Conservation (phyloP, 1,140 invertebrate species). For the Trypoxylus dichotomus region DNA sequence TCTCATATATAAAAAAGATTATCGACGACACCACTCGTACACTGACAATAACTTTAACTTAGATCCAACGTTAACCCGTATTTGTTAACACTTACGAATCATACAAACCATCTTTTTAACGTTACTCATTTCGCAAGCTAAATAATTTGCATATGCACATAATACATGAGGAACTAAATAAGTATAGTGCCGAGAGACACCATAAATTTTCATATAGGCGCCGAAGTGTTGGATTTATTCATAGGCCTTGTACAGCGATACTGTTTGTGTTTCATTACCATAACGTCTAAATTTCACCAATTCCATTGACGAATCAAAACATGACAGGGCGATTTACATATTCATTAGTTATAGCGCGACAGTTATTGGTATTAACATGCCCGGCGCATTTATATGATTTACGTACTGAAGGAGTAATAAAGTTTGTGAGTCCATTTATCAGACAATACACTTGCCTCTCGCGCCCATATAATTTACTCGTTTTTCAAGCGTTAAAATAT, state of each 20-base stretch:
- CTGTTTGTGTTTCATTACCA: slow-evolving; percentile 20
- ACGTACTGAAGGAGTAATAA: slow-evolving; percentile 15
- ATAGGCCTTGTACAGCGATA: slow-evolving; percentile 7
- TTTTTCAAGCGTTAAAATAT: not conserved
- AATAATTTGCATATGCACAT: not conserved
- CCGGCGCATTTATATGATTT: slow-evolving; percentile 13
- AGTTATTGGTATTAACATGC: slow-evolving; percentile 19
- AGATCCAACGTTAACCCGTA: no score
- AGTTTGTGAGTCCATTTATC: slow-evolving; percentile 8
- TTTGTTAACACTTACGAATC: no score
- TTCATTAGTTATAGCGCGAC: slow-evolving; percentile 16
- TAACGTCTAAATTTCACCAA: slow-evolving; percentile 24
- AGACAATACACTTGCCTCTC: slow-evolving; percentile 9
- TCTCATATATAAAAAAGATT: no score
- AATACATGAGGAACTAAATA: not conserved
- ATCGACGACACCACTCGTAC: no score
- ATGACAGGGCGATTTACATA: slow-evolving; percentile 15
- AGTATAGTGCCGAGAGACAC: not conserved
- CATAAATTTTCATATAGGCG: not conserved
- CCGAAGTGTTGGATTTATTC: slow-evolving; percentile 17
- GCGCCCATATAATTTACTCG: not conserved
- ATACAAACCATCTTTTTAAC: no score
- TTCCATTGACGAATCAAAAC: slow-evolving; percentile 22
- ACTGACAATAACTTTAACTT: no score
- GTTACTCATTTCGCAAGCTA: no score